Evolutionary conservation across 53 echinoderm and acorn worm species (phyloP).

Genomic region (Patiria pectinifera): DNA sequence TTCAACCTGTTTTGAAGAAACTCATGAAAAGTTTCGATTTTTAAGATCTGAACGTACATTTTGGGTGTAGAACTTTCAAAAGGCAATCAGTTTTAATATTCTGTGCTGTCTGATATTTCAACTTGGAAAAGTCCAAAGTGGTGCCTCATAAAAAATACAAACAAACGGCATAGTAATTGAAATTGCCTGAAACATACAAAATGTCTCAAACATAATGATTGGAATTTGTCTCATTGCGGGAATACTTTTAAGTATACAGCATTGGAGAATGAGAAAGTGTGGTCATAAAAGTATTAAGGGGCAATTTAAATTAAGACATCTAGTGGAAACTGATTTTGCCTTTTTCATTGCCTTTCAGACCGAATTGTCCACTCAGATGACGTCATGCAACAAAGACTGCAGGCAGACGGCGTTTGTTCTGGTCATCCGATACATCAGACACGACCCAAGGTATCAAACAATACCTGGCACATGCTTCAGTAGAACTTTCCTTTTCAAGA

Average conservation of each 20-base stretch:
- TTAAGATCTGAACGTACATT: not conserved
- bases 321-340: not conserved
- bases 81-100: no score
- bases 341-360: slow-evolving; percentile 49
- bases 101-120: no score
- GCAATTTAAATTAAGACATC: no score
- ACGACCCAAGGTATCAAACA: slow-evolving; percentile 79
- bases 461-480: not conserved
- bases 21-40: not conserved
- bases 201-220: no score
- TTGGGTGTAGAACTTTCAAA: not conserved
- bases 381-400: slow-evolving; percentile 75
- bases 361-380: slow-evolving; percentile 79
- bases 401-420: slow-evolving; percentile 77
- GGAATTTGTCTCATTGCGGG: no score
- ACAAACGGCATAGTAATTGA: no score
- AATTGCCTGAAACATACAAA: no score
- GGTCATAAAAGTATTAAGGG: no score
- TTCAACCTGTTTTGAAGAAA: not conserved
- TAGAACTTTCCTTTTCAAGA: not conserved
- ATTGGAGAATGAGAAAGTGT: no score
- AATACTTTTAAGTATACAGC: no score
- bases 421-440: slow-evolving; percentile 83
- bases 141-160: no score
- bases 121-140: no score